Evolutionary conservation across 2,797 vertebrate species (phyloP).

Genomic region (Allobates femoralis): DNA sequence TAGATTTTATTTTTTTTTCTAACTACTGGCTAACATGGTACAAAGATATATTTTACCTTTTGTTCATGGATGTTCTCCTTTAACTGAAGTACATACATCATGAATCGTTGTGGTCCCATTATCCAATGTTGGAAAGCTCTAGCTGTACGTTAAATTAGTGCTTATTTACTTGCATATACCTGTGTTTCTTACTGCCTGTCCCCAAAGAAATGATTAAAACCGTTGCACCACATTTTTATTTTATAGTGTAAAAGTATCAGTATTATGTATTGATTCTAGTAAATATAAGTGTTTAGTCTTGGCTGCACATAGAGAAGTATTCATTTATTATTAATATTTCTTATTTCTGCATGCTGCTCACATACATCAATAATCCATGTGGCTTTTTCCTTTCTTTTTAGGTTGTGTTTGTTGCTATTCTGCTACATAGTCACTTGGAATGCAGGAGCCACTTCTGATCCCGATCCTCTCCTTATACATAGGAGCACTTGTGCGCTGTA

Average conservation of each 20-base stretch:
- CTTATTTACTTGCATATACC: background rate
- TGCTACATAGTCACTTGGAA: slow-evolving; percentile 95
- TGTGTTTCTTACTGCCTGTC: background rate
- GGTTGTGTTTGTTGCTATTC: slow-evolving; percentile 97
- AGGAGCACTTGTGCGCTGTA: slow-evolving; percentile 94
- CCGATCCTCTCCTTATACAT: slow-evolving; percentile 97
- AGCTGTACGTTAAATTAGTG: background rate
- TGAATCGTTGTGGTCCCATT: background rate
- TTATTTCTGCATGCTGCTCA: background rate
- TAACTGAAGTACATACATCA: background rate
- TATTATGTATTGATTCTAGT: background rate
- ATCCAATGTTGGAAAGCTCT: background rate
- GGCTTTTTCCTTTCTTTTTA: slow-evolving; percentile 67
- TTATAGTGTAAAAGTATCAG: background rate
- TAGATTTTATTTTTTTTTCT: too few relatives aligned
- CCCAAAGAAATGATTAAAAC: background rate
- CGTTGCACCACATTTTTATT: background rate
- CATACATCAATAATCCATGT: slow-evolving; percentile 12
- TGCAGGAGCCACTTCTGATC: slow-evolving; percentile 95
- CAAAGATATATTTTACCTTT: too few relatives aligned
- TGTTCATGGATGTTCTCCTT: background rate
- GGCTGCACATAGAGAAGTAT: background rate
- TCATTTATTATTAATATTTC: background rate
- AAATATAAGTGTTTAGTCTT: background rate
- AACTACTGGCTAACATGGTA: too few relatives aligned